phyloP scores from a whole-genome alignment of 2,888 invertebrate genomes.

The Cephus pulcher region DNA sequence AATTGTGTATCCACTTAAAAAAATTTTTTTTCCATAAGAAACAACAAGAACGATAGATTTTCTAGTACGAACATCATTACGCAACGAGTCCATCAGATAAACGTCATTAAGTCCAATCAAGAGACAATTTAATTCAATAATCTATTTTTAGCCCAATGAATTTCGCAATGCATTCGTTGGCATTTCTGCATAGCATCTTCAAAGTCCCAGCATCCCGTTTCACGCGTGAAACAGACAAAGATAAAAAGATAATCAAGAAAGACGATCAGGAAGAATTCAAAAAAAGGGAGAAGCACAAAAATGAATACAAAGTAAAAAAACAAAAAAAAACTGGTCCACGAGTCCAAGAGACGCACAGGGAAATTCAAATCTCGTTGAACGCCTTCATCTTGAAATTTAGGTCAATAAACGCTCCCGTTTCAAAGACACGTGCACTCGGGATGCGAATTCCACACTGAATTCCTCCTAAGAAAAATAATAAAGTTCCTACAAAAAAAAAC shows the following conservation, averaged over 20 bases:
- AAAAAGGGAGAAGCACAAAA: not conserved
- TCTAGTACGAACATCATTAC: not conserved
- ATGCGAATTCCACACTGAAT: not conserved
- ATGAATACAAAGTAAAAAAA: not conserved
- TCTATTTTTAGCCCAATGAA: conserved; percentile 14
- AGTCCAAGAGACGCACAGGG: too few species aligned
- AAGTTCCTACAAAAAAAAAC: not conserved
- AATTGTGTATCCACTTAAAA: not conserved
- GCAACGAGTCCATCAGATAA: not conserved
- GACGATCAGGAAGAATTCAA: not conserved
- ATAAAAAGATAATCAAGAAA: not conserved
- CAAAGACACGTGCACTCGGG: too few species aligned
- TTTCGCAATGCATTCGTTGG: not conserved
- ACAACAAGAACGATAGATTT: not conserved
- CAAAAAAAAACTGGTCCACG: not conserved
- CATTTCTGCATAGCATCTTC: not conserved
- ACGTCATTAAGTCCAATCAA: conserved; percentile 8
- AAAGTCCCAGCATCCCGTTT: not conserved
- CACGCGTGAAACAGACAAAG: not conserved
- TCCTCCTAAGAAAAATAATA: not conserved
- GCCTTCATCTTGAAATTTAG: not conserved
- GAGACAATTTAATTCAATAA: conserved; percentile 20
- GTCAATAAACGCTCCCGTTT: not conserved
- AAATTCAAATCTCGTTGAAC: not conserved
- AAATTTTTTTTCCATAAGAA: not conserved